These are phyloP conservation scores for Morone chrysops DNA, from an alignment of 2,113 vertebrate genomes.

Conservation along the genomic window DNA sequence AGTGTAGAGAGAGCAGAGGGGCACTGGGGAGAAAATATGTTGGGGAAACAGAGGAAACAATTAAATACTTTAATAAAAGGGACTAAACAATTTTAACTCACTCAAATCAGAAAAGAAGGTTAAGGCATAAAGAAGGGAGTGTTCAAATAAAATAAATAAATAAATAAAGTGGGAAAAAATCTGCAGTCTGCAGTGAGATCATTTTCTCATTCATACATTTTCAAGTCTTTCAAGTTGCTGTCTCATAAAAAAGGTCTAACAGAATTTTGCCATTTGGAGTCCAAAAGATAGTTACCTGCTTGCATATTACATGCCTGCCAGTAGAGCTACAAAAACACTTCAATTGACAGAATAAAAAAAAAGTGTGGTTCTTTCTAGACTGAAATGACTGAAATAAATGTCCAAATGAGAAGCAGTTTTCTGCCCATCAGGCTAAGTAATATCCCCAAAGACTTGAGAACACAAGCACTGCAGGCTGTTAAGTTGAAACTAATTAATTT, in stretches of 20 bases:
- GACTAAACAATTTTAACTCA: not conserved
- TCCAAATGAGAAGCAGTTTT: not conserved
- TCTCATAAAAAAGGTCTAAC: constrained; percentile 3
- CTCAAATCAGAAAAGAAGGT: constrained; percentile 7
- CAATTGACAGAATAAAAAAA: not conserved
- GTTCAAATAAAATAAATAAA: not conserved
- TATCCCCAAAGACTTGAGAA: not conserved
- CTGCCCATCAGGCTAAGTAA: not conserved
- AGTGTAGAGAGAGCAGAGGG: constrained; percentile 30
- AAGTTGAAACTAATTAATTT: too few species aligned
- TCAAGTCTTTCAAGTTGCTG: not conserved
- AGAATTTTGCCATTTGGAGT: not conserved
- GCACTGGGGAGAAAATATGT: constrained; percentile 37
- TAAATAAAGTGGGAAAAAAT: not conserved
- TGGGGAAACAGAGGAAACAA: constrained; percentile 25
- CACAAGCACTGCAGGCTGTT: not conserved
- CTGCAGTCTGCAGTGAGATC: not conserved
- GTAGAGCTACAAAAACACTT: not conserved
- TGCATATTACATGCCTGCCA: not conserved
- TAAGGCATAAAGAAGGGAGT: not conserved
- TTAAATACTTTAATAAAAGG: constrained; percentile 39
- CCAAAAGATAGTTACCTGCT: constrained; percentile 4
- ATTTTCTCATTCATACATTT: not conserved
- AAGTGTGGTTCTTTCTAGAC: not conserved
- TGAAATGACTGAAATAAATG: not conserved